Percentiles rank a stretch among this genome's conserved stretches.
Evolutionary conservation across 2,888 invertebrate genomes (phyloP).

Genomic region (Cheilosia vernalis): DNA sequence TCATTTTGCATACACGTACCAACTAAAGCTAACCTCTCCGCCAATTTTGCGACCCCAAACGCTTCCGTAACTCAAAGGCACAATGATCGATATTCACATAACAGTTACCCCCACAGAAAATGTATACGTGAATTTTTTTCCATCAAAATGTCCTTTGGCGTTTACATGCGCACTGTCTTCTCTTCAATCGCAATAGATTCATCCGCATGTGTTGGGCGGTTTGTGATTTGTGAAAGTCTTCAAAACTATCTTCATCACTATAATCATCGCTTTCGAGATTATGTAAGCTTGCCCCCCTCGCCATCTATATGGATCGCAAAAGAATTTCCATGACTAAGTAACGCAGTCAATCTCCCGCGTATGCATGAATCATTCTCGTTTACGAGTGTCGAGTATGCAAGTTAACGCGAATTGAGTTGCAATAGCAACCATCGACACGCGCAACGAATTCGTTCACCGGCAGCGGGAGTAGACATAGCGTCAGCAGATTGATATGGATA

Average conservation of each 20-base stretch:
- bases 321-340: constrained; percentile 19
- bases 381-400: too few relatives aligned
- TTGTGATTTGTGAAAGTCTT: constrained; percentile 24
- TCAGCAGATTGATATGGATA: too few relatives aligned
- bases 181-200: background rate
- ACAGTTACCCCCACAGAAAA: constrained; percentile 5
- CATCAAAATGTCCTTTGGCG: constrained; percentile 25
- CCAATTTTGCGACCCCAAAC: background rate
- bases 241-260: background rate
- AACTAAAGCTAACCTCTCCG: background rate
- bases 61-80: constrained; percentile 35
- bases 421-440: too few relatives aligned
- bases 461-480: too few relatives aligned
- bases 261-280: constrained; percentile 1
- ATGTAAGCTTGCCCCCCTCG: background rate
- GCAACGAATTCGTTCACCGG: too few relatives aligned
- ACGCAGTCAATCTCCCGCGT: background rate
- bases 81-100: constrained; percentile 15
- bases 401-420: too few relatives aligned
- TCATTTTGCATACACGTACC: constrained; percentile 2
- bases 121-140: background rate
- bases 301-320: background rate
- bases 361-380: constrained; percentile 20
- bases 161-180: background rate
- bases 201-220: background rate